A percentile compares a stretch with the other conserved stretches of the same genome.
Evolutionary conservation across 2,113 vertebrate genomes (phyloP).

Genomic region (Galemys pyrenaicus): DNA sequence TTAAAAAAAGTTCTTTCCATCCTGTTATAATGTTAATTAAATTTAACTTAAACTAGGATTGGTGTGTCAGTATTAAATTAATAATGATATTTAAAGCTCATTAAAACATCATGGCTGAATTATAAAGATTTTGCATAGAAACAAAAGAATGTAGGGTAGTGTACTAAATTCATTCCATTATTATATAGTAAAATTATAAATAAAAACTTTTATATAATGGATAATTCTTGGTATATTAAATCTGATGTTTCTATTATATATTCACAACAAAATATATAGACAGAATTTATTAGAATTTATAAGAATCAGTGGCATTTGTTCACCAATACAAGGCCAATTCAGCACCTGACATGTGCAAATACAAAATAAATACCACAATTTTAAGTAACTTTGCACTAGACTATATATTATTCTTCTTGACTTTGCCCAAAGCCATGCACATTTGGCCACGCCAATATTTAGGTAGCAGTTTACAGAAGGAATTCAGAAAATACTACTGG

Average conservation of each 20-base stretch:
- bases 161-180: not conserved
- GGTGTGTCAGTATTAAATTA: slow-evolving; percentile 75
- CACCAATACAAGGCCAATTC: not conserved
- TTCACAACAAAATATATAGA: not conserved
- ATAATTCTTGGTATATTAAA: not conserved
- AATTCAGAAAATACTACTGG: slow-evolving; percentile 32
- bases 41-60: slow-evolving; percentile 79
- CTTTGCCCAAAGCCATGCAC: slow-evolving; percentile 46
- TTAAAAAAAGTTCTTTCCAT: slow-evolving; percentile 73
- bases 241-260: not conserved
- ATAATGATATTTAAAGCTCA: slow-evolving; percentile 57
- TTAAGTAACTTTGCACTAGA: not conserved
- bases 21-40: slow-evolving; percentile 80
- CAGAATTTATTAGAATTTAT: not conserved
- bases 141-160: slow-evolving; percentile 28
- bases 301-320: not conserved
- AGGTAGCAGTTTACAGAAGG: slow-evolving; percentile 60
- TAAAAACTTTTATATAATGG: slow-evolving; percentile 45
- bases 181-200: slow-evolving; percentile 35
- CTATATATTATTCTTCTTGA: slow-evolving; percentile 35
- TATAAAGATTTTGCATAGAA: slow-evolving; percentile 48
- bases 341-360: not conserved
- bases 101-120: slow-evolving; percentile 73
- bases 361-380: not conserved
- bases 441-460: slow-evolving; percentile 60